A percentile compares a stretch with the other conserved stretches of the same genome.
phyloP scores from a whole-genome alignment of 2,888 invertebrate genomes.

The Noctua janthe region DNA sequence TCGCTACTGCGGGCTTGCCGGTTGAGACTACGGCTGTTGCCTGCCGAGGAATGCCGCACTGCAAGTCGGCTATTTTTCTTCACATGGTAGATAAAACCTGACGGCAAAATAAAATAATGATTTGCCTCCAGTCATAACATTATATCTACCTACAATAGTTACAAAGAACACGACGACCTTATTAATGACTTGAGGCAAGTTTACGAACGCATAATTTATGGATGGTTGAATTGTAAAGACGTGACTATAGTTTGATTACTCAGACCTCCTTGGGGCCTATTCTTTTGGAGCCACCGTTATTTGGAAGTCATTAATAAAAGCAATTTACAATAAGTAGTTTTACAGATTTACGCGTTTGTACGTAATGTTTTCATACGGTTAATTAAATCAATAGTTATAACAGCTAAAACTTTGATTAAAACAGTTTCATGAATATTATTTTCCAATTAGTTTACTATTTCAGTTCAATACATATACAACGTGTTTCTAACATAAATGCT shows the following conservation, averaged over 20 bases:
- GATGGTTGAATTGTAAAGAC: conserved; percentile 30
- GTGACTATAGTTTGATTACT: conserved; percentile 55
- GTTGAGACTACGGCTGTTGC: conserved; percentile 63
- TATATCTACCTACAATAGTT: conserved; percentile 43
- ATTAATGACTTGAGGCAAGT: conserved; percentile 47
- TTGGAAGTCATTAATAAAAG: conserved; percentile 41
- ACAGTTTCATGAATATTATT: background rate
- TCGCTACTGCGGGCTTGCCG: conserved; percentile 37
- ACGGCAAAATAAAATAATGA: conserved; percentile 69
- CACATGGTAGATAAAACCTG: conserved; percentile 78
- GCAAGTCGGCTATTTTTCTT: conserved; percentile 84
- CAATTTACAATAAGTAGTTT: conserved; percentile 9
- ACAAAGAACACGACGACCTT: conserved; percentile 50
- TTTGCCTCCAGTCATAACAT: conserved; percentile 64
- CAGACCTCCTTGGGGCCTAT: conserved; percentile 57
- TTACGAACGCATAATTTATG: conserved; percentile 46
- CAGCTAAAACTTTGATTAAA: background rate
- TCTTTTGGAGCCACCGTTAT: conserved; percentile 56
- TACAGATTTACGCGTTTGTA: background rate
- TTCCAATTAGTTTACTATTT: background rate
- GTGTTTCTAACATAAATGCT: background rate
- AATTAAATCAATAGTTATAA: conserved; percentile 13
- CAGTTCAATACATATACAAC: background rate
- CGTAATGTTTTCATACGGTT: conserved; percentile 2
- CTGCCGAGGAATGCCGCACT: conserved; percentile 83